Evolutionary conservation across 2,797 vertebrate species (phyloP), one percentile per base, ranked within the genome.

Genomic region (Stomatorhinus walkeri): DNA sequence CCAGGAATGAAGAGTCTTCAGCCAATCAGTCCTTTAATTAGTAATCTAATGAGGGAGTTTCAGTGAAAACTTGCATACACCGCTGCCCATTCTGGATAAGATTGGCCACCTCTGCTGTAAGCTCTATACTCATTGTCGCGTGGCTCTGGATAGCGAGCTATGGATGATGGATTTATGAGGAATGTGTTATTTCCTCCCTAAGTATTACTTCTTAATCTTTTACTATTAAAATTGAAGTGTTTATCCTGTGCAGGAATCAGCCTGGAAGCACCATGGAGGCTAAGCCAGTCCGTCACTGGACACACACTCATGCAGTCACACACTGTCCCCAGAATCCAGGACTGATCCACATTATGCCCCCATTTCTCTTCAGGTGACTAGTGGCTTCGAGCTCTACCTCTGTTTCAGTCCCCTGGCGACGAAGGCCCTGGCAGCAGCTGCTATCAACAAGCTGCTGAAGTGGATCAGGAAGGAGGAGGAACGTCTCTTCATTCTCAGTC

Each of bases 381-480:
- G 96, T 3, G 98, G 98, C 89, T 99, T 99, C 8, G 98, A 99
- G 94, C 97, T 99, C 91, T 99, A 99, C 90, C 93, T 98, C 89
- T 99, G 98, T 94, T 99, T 98, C 95, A 99, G 97, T 92, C 98
- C 98, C 0, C 92, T 99, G 94, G 97, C 95, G 43, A 99, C 98
- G 88, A 99, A 99, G 93, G 96, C 96, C 0, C 90, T 95, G 0
- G 98, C 98, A 0, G 91, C 97, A 87, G 95, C 93, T 43, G 96
- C 98, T 68, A 96, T 98, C 92, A 97, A 93, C 94, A 99, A 98
- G 92, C 96, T 99, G 91, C 97, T 99, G 93, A 98, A 97, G 94
- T 99, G 98, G 98, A 99, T 99, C 94, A 96, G 98, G 90, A 99
- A 97, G 93, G 98, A 99, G 92, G 98, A 99, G 91, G 98, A 99